Evolutionary conservation across 1,140 invertebrate species (phyloP).

Genomic region (Drosophila micromelanica): DNA sequence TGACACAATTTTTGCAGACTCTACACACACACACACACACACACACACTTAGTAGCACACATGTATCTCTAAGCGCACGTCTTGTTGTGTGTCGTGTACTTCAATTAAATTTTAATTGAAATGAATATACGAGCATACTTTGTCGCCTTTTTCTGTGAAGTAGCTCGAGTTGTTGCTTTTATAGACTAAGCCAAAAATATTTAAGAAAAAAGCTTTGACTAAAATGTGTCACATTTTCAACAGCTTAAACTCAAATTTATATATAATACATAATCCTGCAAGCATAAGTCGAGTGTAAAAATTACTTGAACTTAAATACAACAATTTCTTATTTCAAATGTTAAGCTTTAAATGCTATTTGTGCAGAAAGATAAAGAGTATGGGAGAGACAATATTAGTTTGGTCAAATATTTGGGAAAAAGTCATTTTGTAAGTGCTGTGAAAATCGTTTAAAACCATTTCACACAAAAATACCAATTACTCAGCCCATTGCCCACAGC

Average conservation of each 20-base stretch:
- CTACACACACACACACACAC: slow-evolving; percentile 19
- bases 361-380: not conserved
- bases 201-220: not conserved
- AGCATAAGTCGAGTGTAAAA: no score
- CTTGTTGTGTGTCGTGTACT: slow-evolving; percentile 56
- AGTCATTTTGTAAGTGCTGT: slow-evolving; percentile 31
- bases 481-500: slow-evolving; percentile 4
- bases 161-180: slow-evolving; percentile 55
- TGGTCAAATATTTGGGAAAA: slow-evolving; percentile 46
- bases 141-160: slow-evolving; percentile 49
- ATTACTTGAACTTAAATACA: slow-evolving; percentile 12
- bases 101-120: slow-evolving; percentile 83
- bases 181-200: slow-evolving; percentile 19
- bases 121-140: slow-evolving; percentile 65
- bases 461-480: slow-evolving; percentile 48
- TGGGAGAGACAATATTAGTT: not conserved
- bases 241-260: slow-evolving; percentile 2
- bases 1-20: slow-evolving; percentile 70
- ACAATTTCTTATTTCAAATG: slow-evolving; percentile 21
- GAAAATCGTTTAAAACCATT: slow-evolving; percentile 52
- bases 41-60: not conserved
- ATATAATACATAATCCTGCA: no score
- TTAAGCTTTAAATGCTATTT: not conserved
- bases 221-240: not conserved
- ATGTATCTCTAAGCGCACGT: slow-evolving; percentile 24